Evolutionary conservation across 2,888 invertebrate species (phyloP).

Genomic region (Conchocele bisecta): DNA sequence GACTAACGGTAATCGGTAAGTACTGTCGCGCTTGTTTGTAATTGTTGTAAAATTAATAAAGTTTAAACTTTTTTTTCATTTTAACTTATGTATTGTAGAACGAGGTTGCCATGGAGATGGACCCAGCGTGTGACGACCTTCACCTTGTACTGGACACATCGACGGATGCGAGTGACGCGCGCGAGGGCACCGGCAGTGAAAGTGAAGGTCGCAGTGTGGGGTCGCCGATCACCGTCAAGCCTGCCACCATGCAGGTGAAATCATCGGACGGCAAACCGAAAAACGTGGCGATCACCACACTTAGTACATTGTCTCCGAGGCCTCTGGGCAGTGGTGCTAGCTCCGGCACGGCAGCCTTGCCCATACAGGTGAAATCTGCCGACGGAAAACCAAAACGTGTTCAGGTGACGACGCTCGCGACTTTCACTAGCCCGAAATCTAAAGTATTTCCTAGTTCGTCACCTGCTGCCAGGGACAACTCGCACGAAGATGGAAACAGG

Average conservation of each 20-base stretch:
- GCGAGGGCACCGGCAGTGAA: neutral
- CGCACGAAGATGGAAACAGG: neutral
- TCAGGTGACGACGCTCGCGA: constrained; percentile 57
- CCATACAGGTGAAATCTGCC: constrained; percentile 40
- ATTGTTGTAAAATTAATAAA: neutral
- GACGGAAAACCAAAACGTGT: constrained; percentile 53
- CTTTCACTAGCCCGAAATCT: constrained; percentile 42
- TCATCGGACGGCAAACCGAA: constrained; percentile 51
- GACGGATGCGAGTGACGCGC: constrained; percentile 41
- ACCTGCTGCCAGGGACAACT: neutral
- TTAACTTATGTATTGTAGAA: constrained; percentile 17
- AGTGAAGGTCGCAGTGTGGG: neutral
- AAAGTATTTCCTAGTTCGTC: too few relatives aligned
- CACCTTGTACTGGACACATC: constrained; percentile 65
- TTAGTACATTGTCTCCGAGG: constrained; percentile 35
- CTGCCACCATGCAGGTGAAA: constrained; percentile 39
- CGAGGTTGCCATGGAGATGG: constrained; percentile 61
- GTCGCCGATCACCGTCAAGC: constrained; percentile 23
- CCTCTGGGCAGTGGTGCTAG: neutral
- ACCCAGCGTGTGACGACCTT: constrained; percentile 60
- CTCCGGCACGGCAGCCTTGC: neutral
- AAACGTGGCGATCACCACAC: constrained; percentile 62
- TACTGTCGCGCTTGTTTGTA: neutral
- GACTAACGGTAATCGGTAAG: neutral
- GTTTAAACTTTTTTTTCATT: neutral